These are phyloP conservation scores for Agelaius phoeniceus DNA, from an alignment of 2,113 vertebrate species.

Conservation along the genomic window DNA sequence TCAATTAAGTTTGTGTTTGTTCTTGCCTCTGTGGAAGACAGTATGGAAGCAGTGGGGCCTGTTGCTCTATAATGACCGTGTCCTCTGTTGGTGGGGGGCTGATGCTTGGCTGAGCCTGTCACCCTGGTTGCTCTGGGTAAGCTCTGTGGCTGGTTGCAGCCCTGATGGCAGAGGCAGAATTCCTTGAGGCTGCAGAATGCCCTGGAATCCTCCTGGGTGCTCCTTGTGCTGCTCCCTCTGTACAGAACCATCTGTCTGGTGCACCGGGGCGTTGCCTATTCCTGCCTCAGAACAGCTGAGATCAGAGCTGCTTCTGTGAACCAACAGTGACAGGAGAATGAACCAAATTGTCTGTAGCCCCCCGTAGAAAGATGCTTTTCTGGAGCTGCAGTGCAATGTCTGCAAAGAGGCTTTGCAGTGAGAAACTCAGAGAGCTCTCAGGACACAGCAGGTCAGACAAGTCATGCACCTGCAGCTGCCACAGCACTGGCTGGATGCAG, in stretches of 20 bases:
- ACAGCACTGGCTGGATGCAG: neutral
- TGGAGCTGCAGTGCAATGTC: neutral
- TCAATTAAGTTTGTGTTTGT: neutral
- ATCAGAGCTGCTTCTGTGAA: neutral
- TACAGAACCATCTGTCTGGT: neutral
- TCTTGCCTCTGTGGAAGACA: neutral
- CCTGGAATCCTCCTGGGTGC: neutral
- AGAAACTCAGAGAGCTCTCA: too few relatives aligned
- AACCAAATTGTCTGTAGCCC: neutral
- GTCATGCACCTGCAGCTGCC: too few relatives aligned
- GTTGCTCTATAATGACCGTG: neutral
- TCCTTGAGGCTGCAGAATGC: neutral
- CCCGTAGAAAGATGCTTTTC: neutral
- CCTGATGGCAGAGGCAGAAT: neutral
- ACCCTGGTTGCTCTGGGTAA: neutral
- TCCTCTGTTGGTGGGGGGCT: neutral
- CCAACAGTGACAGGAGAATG: rapidly evolving
- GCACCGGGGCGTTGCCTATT: neutral
- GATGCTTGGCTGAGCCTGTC: neutral
- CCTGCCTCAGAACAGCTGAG: neutral
- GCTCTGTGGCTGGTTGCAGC: neutral
- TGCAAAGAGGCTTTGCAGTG: neutral
- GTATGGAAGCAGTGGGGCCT: neutral
- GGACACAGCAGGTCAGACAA: too few relatives aligned
- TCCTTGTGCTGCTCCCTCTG: neutral